phyloP scores from a whole-genome alignment of 2,113 vertebrate species.

The Corythornis madagascariensis region DNA sequence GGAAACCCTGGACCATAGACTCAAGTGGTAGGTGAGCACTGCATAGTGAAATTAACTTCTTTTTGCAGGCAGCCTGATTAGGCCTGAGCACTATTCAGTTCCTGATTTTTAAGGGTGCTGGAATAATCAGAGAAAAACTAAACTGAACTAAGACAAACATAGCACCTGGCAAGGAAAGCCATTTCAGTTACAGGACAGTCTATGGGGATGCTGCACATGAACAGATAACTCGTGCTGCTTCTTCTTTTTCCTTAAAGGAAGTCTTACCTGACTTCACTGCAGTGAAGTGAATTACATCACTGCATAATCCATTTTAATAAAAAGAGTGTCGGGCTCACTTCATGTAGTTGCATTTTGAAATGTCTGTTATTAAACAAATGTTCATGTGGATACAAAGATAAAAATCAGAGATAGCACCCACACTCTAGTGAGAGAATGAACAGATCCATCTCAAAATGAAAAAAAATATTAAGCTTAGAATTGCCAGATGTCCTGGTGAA shows the following conservation, averaged over 20 bases:
- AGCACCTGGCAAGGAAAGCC: background rate
- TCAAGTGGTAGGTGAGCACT: fast-evolving
- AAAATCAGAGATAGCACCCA: background rate
- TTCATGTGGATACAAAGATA: background rate
- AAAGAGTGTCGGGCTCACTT: background rate
- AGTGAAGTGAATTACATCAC: background rate
- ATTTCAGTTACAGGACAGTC: background rate
- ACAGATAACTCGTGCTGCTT: background rate
- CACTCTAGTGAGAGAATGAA: background rate
- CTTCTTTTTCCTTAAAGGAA: background rate
- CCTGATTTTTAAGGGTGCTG: background rate
- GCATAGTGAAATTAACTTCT: background rate
- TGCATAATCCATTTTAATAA: background rate
- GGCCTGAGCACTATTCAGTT: background rate
- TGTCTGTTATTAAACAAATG: background rate
- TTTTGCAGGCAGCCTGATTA: background rate
- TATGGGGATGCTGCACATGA: background rate
- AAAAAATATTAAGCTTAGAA: background rate
- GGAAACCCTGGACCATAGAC: fast-evolving
- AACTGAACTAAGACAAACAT: background rate
- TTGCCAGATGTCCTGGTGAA: background rate
- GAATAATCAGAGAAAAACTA: background rate
- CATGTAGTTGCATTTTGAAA: background rate
- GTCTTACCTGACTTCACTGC: background rate
- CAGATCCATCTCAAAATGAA: background rate